These are phyloP conservation scores for Anthoscopus minutus DNA, from an alignment of 2,113 vertebrate species.

Conservation along the genomic window DNA sequence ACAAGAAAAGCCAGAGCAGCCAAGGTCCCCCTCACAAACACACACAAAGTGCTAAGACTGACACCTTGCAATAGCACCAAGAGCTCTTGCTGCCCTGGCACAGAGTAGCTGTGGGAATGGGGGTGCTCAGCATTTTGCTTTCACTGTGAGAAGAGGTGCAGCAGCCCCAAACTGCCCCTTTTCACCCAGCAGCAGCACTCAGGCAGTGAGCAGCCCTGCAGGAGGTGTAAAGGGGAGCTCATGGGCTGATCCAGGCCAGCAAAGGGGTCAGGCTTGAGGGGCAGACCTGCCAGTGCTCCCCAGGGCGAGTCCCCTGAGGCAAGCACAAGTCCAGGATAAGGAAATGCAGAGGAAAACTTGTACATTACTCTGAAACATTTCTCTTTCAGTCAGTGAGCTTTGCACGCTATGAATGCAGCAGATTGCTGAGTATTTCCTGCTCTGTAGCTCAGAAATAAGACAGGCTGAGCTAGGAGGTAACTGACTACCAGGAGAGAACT, in stretches of 20 bases:
- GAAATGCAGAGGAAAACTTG: neutral
- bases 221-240: neutral
- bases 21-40: neutral
- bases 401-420: neutral
- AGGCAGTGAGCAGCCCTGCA: neutral
- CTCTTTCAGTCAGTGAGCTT: neutral
- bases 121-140: neutral
- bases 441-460: neutral
- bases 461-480: neutral
- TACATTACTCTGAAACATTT: neutral
- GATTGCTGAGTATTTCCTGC: neutral
- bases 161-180: rapidly evolving
- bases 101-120: rapidly evolving
- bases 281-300: neutral
- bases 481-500: neutral
- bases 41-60: rapidly evolving
- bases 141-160: neutral
- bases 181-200: neutral
- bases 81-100: neutral
- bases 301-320: neutral
- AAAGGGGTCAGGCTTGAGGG: neutral
- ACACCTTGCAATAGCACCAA: rapidly evolving
- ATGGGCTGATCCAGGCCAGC: neutral
- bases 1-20: neutral
- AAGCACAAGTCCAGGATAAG: neutral